These are phyloP conservation scores for Drosophila biarmipes DNA, from an alignment of 1,140 invertebrate genomes.

Conservation along the genomic window DNA sequence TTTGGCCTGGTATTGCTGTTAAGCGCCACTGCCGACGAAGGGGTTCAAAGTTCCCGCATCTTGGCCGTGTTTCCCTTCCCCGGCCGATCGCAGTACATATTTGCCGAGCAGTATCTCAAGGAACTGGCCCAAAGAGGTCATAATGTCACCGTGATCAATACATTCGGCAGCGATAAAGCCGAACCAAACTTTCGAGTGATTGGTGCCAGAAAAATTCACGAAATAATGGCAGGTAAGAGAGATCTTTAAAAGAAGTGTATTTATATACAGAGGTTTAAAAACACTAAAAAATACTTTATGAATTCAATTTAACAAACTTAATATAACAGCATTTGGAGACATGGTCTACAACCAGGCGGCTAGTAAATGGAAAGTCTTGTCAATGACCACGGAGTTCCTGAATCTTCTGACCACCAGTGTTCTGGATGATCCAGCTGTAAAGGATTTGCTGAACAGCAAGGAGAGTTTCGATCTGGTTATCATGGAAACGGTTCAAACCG, in stretches of 20 bases:
- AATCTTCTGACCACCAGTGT: conserved; percentile 67
- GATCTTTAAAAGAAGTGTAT: background rate
- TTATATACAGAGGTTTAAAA: too few species aligned
- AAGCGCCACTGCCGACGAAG: background rate
- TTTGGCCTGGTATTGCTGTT: background rate
- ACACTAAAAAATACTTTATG: background rate
- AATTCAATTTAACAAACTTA: background rate
- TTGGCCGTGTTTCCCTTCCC: conserved; percentile 75
- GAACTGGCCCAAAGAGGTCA: conserved; percentile 84
- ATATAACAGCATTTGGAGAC: conserved; percentile 33
- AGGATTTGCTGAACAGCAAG: conserved; percentile 25
- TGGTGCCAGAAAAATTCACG: conserved; percentile 66
- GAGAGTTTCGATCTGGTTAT: conserved; percentile 74
- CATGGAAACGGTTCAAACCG: conserved; percentile 70
- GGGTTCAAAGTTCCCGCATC: conserved; percentile 54
- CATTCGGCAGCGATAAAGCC: conserved; percentile 73
- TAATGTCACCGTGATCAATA: conserved; percentile 85
- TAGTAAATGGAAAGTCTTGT: conserved; percentile 49
- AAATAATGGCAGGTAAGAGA: conserved; percentile 58
- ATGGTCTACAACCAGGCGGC: conserved; percentile 25
- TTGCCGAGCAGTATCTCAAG: conserved; percentile 78
- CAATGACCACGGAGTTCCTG: conserved; percentile 60
- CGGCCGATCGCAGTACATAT: conserved; percentile 75
- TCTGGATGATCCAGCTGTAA: conserved; percentile 58
- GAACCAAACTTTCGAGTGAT: conserved; percentile 81